phyloP scores from a whole-genome alignment of 2,113 vertebrate genomes.

The Pampusana beccarii region DNA sequence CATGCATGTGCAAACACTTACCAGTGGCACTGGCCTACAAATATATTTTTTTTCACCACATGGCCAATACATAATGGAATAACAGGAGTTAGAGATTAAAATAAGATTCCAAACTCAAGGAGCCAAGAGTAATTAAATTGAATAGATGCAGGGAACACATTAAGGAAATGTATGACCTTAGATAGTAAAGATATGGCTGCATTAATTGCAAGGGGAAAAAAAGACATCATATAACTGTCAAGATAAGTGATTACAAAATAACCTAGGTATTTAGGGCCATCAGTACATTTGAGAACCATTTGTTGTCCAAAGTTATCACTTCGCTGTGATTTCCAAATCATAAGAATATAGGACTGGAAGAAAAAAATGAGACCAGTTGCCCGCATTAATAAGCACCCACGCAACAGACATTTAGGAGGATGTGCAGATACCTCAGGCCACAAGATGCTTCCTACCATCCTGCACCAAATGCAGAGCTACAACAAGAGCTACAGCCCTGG shows the following conservation, averaged over 20 bases:
- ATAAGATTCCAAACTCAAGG: not conserved
- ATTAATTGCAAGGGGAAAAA: not conserved
- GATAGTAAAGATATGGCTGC: not conserved
- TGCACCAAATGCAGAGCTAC: not conserved
- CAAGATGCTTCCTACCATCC: not conserved
- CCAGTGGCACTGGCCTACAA: not conserved
- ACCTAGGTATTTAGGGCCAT: not conserved
- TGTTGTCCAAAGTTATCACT: not conserved
- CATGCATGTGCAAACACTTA: not conserved
- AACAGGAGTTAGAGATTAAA: not conserved
- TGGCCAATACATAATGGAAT: not conserved
- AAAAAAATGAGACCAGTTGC: not conserved
- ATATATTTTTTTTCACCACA: not conserved
- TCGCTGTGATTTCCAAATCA: not conserved
- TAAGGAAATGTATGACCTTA: not conserved
- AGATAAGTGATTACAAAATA: not conserved
- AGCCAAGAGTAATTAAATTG: not conserved
- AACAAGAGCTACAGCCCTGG: not conserved
- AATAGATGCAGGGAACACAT: not conserved
- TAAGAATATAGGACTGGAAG: not conserved
- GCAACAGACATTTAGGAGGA: not conserved
- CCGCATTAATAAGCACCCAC: not conserved
- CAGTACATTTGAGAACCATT: not conserved
- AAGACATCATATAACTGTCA: not conserved
- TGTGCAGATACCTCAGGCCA: accelerated